phyloP scores from a whole-genome alignment of 2,113 vertebrate genomes.

The Prunella himalayana region DNA sequence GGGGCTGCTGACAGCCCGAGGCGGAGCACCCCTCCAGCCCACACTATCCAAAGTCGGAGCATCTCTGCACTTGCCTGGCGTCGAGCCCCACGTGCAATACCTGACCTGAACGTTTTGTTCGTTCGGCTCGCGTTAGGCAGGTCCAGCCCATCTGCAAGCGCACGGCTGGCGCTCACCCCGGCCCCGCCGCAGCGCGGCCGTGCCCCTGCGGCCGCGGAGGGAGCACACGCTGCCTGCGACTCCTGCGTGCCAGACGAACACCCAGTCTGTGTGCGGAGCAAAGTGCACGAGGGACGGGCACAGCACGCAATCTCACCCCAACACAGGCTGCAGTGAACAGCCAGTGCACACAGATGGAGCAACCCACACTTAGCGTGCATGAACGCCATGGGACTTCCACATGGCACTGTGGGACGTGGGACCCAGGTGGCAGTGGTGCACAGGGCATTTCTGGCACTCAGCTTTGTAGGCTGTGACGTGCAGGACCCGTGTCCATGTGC shows the following conservation, averaged over 20 bases:
- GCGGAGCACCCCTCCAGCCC: background rate
- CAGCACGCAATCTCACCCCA: accelerated
- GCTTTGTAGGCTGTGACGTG: background rate
- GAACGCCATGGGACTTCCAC: background rate
- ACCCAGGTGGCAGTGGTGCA: background rate
- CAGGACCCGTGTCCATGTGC: accelerated
- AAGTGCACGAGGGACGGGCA: accelerated
- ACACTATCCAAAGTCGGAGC: background rate
- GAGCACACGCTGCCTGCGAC: accelerated
- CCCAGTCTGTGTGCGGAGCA: accelerated
- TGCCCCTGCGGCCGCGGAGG: background rate
- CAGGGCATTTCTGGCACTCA: background rate
- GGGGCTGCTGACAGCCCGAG: background rate
- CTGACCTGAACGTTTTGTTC: slow-evolving; percentile 99
- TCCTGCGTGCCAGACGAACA: accelerated
- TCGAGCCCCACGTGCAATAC: slow-evolving; percentile 99
- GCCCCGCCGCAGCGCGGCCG: background rate
- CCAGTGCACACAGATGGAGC: background rate
- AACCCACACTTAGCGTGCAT: accelerated
- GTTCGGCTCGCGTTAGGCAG: slow-evolving; percentile 99
- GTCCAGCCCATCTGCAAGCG: slow-evolving; percentile 81
- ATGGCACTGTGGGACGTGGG: accelerated
- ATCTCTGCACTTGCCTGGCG: slow-evolving; percentile 92
- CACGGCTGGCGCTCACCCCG: background rate
- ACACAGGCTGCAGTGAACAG: accelerated